Base-by-base conservation (phyloP, 2,113 vertebrate species). In the Pygoscelis antarcticus region DNA sequence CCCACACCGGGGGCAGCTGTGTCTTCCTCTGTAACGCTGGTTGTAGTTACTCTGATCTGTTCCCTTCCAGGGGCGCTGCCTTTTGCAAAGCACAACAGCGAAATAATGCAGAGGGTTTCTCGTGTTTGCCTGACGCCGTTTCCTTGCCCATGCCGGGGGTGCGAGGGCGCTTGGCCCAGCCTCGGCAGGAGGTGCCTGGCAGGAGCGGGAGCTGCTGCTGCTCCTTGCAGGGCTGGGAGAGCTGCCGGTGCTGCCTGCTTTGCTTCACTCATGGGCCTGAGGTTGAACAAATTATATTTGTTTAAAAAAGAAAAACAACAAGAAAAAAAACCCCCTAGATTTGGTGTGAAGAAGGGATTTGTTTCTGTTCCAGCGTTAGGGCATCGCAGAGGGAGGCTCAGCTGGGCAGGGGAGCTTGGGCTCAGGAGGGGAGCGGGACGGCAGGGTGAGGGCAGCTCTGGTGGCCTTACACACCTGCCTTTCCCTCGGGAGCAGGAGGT, bases 1-100 rank as follows among this genome's bases (percentile, higher is more conserved):
- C 68, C 62, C 26, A 5, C 21, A 3, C 9, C 0, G 8, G 34
- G 10, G 44, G 4, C 60, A 47, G 82, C 20, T 0, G 0, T 10
- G 7, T 75, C 47, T 69, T 83, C 49, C 55, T 51, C 23, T 40
- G 5, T 78, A 58, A 23, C 0, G 0, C 76, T 38, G 46, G 10
- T 17, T 34, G 19, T 54, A 42, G 65, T 71, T 65, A 9, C 20
- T 55, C 38, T 36, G 38, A 26, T 51, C 55, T 13, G 0, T 65
- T 86, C 13, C 46, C 36, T 80, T 66, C 34, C 44, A 75, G n/a
- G 22, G 11, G 4, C 42, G 19, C 75, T 93, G 69, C 30, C 36
- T 86, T 83, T 57, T 83, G 76, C 38, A 62, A 66, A 83, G 72
- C 26, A 16, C 21, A 7, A 16, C 42, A 51, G 42, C 32, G 49